Conservation (phyloP, 2,113 vertebrate species). For the Petrocephalus zakoni region DNA sequence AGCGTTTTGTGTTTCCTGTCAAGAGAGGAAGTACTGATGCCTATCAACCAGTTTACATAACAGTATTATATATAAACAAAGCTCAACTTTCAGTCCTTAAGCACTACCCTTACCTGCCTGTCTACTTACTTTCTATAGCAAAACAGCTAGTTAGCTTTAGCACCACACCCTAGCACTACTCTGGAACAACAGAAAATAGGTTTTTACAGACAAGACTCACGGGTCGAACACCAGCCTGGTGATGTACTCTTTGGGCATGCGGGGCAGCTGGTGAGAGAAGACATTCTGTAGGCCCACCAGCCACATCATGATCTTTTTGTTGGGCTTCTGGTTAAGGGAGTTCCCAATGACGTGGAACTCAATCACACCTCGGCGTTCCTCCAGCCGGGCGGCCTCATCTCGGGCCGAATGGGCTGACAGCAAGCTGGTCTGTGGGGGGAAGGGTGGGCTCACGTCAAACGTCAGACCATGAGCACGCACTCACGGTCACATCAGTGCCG, state of each 20-base stretch:
- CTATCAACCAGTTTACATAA: neutral
- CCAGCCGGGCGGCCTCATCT: slow-evolving; percentile 86
- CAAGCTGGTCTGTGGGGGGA: slow-evolving; percentile 75
- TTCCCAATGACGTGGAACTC: slow-evolving; percentile 97
- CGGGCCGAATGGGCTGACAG: slow-evolving; percentile 89
- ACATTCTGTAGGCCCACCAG: slow-evolving; percentile 96
- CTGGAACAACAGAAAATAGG: neutral
- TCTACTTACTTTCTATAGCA: neutral
- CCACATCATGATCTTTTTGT: slow-evolving; percentile 97
- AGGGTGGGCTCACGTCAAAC: neutral
- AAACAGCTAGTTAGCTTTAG: neutral
- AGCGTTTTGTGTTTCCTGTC: slow-evolving; percentile 97
- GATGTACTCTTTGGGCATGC: slow-evolving; percentile 98
- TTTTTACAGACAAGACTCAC: slow-evolving; percentile 59
- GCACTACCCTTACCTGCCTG: neutral
- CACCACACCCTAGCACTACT: neutral
- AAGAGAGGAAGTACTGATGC: slow-evolving; percentile 18
- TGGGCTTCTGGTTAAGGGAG: slow-evolving; percentile 93
- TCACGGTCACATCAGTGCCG: neutral
- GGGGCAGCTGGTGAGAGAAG: slow-evolving; percentile 94
- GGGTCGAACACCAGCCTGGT: slow-evolving; percentile 94
- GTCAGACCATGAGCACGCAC: neutral
- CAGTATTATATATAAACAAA: neutral
- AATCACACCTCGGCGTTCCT: slow-evolving; percentile 90
- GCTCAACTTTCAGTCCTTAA: neutral